Evolutionary conservation across 2,888 invertebrate genomes (phyloP).

Genomic region (Orthonevra nobilis): DNA sequence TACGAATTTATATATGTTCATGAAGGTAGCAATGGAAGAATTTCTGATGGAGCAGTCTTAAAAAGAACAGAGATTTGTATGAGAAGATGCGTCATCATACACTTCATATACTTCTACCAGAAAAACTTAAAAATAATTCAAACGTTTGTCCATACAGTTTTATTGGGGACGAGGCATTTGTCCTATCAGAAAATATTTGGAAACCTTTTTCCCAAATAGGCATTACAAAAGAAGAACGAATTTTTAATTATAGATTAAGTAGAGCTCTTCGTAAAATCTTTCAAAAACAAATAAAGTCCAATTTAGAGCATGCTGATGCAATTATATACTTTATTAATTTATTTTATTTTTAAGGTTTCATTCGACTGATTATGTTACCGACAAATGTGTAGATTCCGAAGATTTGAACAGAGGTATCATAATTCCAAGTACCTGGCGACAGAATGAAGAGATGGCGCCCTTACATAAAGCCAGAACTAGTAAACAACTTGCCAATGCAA

Average conservation of each 20-base stretch:
- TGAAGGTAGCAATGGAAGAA: slow-evolving; percentile 4
- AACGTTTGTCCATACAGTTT: neutral
- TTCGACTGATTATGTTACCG: no score
- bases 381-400: no score
- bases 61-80: slow-evolving; percentile 4
- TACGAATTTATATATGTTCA: no score
- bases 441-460: no score
- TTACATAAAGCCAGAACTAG: no score
- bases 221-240: slow-evolving; percentile 1
- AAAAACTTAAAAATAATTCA: neutral
- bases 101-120: slow-evolving; percentile 1
- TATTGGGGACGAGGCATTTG: slow-evolving; percentile 8
- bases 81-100: neutral
- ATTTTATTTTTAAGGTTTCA: neutral
- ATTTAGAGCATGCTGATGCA: neutral
- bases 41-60: slow-evolving; percentile 8
- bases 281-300: neutral
- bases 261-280: neutral
- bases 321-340: neutral
- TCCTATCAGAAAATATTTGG: slow-evolving; percentile 7
- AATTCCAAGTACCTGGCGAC: no score
- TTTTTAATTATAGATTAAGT: slow-evolving; percentile 7
- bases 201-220: slow-evolving; percentile 4
- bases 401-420: no score
- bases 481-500: no score